Percentiles rank a stretch among this genome's conserved stretches.
Evolutionary conservation across 1,140 invertebrate species (phyloP).

Genomic region (Saccostrea cuccullata): DNA sequence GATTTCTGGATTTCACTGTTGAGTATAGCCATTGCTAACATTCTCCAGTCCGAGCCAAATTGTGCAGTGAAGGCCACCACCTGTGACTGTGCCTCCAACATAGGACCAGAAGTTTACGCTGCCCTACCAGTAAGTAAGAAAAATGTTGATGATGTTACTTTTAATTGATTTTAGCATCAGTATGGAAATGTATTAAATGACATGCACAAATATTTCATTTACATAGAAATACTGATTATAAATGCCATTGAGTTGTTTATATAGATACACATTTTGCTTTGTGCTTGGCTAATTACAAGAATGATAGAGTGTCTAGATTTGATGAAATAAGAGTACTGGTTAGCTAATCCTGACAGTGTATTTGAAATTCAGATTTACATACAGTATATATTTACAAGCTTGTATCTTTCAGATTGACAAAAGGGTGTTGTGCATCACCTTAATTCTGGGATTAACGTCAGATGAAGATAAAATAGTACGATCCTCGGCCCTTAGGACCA

Average conservation of each 20-base stretch:
- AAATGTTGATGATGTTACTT: background rate
- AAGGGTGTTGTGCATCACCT: slow-evolving; percentile 85
- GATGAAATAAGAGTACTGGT: too few species aligned
- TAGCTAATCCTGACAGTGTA: too few species aligned
- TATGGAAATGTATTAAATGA: too few species aligned
- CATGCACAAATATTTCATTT: too few species aligned
- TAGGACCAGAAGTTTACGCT: slow-evolving; percentile 83
- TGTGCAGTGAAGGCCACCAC: slow-evolving; percentile 83
- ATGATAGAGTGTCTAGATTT: too few species aligned
- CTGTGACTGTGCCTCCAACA: slow-evolving; percentile 88
- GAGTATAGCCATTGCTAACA: slow-evolving; percentile 79
- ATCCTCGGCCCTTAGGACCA: slow-evolving; percentile 86
- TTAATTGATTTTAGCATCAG: too few species aligned
- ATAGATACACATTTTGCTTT: too few species aligned
- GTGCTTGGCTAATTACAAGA: too few species aligned
- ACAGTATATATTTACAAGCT: too few species aligned
- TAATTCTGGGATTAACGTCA: slow-evolving; percentile 85
- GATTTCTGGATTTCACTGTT: slow-evolving; percentile 82
- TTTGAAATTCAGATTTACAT: too few species aligned
- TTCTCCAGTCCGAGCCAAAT: slow-evolving; percentile 76
- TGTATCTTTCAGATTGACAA: slow-evolving; percentile 80
- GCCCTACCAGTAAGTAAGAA: slow-evolving; percentile 82
- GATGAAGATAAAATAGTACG: slow-evolving; percentile 86
- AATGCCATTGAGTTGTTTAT: too few species aligned
- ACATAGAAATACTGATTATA: too few species aligned